Percentiles rank a stretch among this genome's conserved stretches.
These are phyloP conservation scores for Percopsis transmontana DNA, from an alignment of 2,113 vertebrate species.

Conservation along the genomic window DNA sequence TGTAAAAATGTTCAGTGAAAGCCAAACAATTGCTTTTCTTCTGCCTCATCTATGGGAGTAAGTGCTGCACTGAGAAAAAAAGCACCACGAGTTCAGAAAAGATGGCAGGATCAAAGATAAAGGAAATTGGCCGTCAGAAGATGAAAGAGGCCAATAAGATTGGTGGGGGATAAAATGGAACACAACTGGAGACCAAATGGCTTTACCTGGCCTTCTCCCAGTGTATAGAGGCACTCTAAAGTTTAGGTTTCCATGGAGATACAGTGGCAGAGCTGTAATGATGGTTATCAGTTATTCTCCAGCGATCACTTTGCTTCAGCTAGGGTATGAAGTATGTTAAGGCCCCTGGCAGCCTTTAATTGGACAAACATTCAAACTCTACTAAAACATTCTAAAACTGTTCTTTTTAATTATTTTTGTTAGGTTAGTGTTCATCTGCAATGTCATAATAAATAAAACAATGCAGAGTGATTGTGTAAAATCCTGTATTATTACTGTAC, in stretches of 20 bases:
- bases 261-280: conserved; percentile 11
- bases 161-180: conserved; percentile 23
- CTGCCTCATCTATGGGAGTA: conserved; percentile 52
- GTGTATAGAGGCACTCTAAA: conserved; percentile 22
- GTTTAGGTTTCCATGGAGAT: conserved; percentile 27
- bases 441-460: too few relatives aligned
- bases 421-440: too few relatives aligned
- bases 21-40: conserved; percentile 32
- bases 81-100: conserved; percentile 29
- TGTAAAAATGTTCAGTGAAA: conserved; percentile 36
- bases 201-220: conserved; percentile 23
- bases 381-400: too few relatives aligned
- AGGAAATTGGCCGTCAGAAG: conserved; percentile 29
- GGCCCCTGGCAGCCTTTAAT: conserved; percentile 26
- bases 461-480: too few relatives aligned
- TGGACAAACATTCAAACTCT: too few relatives aligned
- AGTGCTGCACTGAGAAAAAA: conserved; percentile 39
- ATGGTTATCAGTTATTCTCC: conserved; percentile 13
- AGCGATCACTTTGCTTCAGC: conserved; percentile 20
- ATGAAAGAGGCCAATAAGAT: conserved; percentile 60
- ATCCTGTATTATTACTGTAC: too few relatives aligned
- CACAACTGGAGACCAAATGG: conserved; percentile 4
- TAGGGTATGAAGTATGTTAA: conserved; percentile 16
- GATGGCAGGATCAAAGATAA: conserved; percentile 63
- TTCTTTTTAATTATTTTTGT: too few relatives aligned